These are phyloP conservation scores for Calephelis perditalis DNA, from an alignment of 2,888 invertebrate genomes.

Conservation along the genomic window DNA sequence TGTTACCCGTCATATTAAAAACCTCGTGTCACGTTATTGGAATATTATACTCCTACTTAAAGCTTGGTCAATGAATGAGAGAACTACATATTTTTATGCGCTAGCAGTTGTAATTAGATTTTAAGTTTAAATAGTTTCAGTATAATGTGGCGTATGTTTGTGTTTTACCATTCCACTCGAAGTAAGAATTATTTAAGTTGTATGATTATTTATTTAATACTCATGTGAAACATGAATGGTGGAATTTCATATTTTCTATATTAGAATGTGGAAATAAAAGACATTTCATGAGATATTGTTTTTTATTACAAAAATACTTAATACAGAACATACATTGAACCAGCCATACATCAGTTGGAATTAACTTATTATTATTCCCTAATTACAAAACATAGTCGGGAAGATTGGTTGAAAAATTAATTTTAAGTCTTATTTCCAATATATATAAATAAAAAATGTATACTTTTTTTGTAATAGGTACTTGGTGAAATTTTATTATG, in stretches of 20 bases:
- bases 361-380: conserved; percentile 1
- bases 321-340: conserved; percentile 2
- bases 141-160: conserved; percentile 10
- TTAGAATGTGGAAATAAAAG: conserved; percentile 8
- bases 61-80: no score
- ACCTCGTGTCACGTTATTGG: no score
- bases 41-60: no score
- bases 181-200: neutral
- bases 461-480: no score
- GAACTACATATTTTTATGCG: no score
- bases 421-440: no score
- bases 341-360: conserved; percentile 8
- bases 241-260: conserved; percentile 6
- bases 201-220: neutral
- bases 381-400: conserved; percentile 18
- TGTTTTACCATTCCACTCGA: conserved; percentile 1
- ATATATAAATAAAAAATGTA: no score
- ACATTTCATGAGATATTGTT: neutral
- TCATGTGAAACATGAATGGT: conserved; percentile 8
- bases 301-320: conserved; percentile 8
- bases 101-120: no score
- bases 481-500: no score
- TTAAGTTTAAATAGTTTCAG: no score
- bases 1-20: no score
- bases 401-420: conserved; percentile 14